Percentiles rank a stretch among this genome's conserved stretches.
These are phyloP conservation scores for Liposcelis brunnea DNA, from an alignment of 2,888 invertebrate genomes.

Conservation along the genomic window DNA sequence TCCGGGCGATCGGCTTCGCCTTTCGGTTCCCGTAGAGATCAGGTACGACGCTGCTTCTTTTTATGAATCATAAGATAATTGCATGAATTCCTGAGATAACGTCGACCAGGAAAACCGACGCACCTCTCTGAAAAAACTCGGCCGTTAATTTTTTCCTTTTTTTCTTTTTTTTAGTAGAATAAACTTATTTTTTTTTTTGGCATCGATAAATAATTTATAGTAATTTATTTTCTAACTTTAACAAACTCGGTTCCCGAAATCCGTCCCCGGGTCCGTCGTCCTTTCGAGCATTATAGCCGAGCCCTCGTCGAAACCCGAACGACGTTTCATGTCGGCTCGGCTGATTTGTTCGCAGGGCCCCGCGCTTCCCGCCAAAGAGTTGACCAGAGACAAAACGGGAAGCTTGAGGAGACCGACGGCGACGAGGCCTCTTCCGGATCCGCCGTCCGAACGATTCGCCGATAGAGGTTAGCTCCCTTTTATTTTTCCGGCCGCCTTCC, in stretches of 20 bases:
- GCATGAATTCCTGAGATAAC: too few relatives aligned
- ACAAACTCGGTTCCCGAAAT: too few relatives aligned
- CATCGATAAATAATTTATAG: too few relatives aligned
- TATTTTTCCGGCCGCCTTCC: neutral
- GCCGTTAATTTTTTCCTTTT: neutral
- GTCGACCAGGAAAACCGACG: too few relatives aligned
- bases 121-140: too few relatives aligned
- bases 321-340: neutral
- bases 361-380: neutral
- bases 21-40: neutral
- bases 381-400: conserved; percentile 11
- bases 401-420: conserved; percentile 14
- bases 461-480: neutral
- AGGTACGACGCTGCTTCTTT: conserved; percentile 4
- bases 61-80: too few relatives aligned
- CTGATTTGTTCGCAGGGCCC: conserved; percentile 2
- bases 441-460: conserved; percentile 11
- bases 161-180: conserved; percentile 8
- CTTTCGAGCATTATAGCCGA: too few relatives aligned
- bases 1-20: conserved; percentile 17
- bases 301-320: too few relatives aligned
- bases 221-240: too few relatives aligned
- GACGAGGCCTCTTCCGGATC: conserved; percentile 16
- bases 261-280: too few relatives aligned
- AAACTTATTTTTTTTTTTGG: neutral